phyloP scores from a whole-genome alignment of 2,797 vertebrate species.

The Falco berigora region DNA sequence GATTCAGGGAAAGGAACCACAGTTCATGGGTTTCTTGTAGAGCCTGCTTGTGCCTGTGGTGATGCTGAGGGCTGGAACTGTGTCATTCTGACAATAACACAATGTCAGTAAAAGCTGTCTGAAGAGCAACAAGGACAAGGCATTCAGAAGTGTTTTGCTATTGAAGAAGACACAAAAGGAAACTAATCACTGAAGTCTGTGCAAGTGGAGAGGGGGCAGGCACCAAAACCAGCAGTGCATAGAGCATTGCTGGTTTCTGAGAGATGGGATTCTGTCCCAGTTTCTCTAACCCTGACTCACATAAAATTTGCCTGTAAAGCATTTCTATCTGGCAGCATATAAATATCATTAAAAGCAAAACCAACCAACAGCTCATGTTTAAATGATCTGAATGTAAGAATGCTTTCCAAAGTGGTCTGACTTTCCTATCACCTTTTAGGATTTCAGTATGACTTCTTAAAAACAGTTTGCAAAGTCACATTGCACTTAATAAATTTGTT shows the following conservation, averaged over 20 bases:
- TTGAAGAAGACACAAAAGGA: background rate
- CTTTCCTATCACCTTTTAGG: background rate
- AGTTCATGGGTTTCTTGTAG: background rate
- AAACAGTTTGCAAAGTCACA: background rate
- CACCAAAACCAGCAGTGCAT: background rate
- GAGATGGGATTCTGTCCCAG: background rate
- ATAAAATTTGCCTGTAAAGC: background rate
- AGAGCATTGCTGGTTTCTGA: background rate
- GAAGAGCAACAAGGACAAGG: background rate
- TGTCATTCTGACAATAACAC: background rate
- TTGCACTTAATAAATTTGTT: background rate
- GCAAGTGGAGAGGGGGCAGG: background rate
- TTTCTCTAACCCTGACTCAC: background rate
- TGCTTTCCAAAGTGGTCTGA: background rate
- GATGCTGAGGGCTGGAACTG: background rate
- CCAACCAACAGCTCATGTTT: background rate
- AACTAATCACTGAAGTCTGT: background rate
- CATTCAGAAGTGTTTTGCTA: background rate
- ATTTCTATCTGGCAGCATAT: background rate
- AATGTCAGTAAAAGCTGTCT: background rate
- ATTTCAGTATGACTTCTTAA: background rate
- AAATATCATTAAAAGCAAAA: background rate
- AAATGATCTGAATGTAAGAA: background rate
- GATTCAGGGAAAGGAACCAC: background rate
- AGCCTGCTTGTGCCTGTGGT: background rate